Evolutionary conservation across 2,113 vertebrate genomes (phyloP), one percentile per base, ranked within the genome.

Genomic region (Brienomyrus brachyistius): DNA sequence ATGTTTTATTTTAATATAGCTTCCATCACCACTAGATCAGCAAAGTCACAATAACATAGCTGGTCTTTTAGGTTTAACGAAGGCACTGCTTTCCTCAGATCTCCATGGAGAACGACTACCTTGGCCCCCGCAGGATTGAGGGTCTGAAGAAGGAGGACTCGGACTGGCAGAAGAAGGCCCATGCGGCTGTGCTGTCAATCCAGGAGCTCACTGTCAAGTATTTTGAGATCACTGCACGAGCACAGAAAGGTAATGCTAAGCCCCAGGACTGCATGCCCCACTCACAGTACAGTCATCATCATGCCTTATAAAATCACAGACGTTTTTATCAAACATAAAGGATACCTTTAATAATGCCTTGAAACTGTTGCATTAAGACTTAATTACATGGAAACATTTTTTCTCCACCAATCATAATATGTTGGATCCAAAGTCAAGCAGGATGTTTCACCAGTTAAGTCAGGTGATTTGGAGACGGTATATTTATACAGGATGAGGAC

Each of bases 141-240:
- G 95, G 97, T 89, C 95, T 99, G 89, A 96, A 95, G 90, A 97
- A 96, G 91, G 98, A 99, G 95, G 98, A 99, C 87, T 96, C 98
- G 1, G 98, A 99, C 89, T 99, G 98, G 98, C 97, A 98, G 94
- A 97, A 94, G 94, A 99, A 99, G 93, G 98, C 98, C 48, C 97
- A 99, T 52, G 95, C 97, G 86, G 97, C 98, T 47, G 97, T 99
- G 2, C 96, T 99, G 62, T 98, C 98, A 91, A 99, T 99, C 90
- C 98, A 99, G 91, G 97, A 99, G 92, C 96, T 99, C 91, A 99
- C 98, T 21, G 98, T 99, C 92, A 99, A 98, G 94, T 99, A 99
- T 93, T 99, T 99, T 84, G 97, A 99, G 95, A 99, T 97, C 94
- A 99, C 98, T 45, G 97, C 97, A 43, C 96, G 98, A 88, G 96